Base-by-base conservation (phyloP, 1,140 invertebrate genomes). In the Ephestia elutella region DNA sequence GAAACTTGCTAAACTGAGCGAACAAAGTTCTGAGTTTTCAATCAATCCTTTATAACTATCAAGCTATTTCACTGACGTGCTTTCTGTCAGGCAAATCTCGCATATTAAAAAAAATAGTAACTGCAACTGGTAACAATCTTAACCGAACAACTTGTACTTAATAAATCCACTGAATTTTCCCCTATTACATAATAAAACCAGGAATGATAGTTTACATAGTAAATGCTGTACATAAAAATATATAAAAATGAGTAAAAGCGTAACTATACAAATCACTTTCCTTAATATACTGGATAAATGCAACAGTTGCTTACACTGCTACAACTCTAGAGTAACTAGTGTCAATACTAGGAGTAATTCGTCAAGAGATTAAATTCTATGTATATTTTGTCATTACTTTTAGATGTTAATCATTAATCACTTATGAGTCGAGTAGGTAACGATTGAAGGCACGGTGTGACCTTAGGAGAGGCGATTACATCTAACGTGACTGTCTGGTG, bases 231-330 rank as follows among this genome's bases (percentile, higher is more conserved):
- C 77, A 83, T 75, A 73, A 63, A 78, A 79, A 68, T 57, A 71
- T 73, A 80, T 71, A 63, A 76, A 74, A 71, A 68, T 65, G 50
- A 68, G 62, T 78, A 80, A 73, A 79, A 82, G 73, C 79, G 82
- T 86, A 83, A 78, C 80, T 86, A 80, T 78, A 84, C 71, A 84
- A 73, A 84, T 83, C 80, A 84, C 80, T 81, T 75, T 68, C 62
- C 78, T 78, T 82, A 79, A 71, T 63, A 67, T 82, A 85, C 62
- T 82, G 76, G 75, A 87, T 85, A 83, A 86, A 85, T 84, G 81
- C 78, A 85, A 80, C 73, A 81, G 76, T 84, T 65, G 73, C 69
- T 63, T 50, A 66, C 73, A 76, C 78, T 70, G 79, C 59, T 64
- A 71, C 80, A 60, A 63, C 49, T 50, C 10, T 55, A 61, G 49